Evolutionary conservation across 2,888 invertebrate genomes (phyloP).

Genomic region (Lottia gigantea): DNA sequence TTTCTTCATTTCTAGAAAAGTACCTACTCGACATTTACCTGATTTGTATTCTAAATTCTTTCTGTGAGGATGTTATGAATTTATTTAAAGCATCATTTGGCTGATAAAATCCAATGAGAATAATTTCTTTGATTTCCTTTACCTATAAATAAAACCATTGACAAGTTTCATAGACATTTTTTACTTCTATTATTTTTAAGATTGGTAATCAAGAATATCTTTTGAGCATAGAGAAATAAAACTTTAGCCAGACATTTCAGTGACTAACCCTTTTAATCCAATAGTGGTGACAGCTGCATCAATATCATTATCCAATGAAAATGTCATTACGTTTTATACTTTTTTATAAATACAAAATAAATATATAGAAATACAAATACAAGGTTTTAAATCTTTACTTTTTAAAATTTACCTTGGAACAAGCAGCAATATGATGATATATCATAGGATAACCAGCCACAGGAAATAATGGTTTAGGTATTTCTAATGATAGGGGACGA

Average conservation of each 20-base stretch:
- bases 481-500: conserved; percentile 93
- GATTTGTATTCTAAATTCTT: conserved; percentile 83
- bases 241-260: too few relatives aligned
- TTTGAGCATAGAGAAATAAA: too few relatives aligned
- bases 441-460: conserved; percentile 95
- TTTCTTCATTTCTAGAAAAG: too few relatives aligned
- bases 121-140: conserved; percentile 85
- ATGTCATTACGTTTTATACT: too few relatives aligned
- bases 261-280: too few relatives aligned
- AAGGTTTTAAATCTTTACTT: neutral
- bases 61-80: conserved; percentile 88
- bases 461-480: conserved; percentile 97
- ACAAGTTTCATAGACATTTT: too few relatives aligned
- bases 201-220: too few relatives aligned
- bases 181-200: too few relatives aligned
- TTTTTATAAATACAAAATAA: too few relatives aligned
- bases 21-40: too few relatives aligned
- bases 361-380: too few relatives aligned
- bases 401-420: conserved; percentile 69
- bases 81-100: conserved; percentile 81
- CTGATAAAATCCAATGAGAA: conserved; percentile 94
- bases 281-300: neutral
- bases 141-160: conserved; percentile 70
- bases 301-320: too few relatives aligned
- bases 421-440: conserved; percentile 97